phyloP scores from a whole-genome alignment of 2,888 invertebrate genomes.

The Sminthurinus aureus region DNA sequence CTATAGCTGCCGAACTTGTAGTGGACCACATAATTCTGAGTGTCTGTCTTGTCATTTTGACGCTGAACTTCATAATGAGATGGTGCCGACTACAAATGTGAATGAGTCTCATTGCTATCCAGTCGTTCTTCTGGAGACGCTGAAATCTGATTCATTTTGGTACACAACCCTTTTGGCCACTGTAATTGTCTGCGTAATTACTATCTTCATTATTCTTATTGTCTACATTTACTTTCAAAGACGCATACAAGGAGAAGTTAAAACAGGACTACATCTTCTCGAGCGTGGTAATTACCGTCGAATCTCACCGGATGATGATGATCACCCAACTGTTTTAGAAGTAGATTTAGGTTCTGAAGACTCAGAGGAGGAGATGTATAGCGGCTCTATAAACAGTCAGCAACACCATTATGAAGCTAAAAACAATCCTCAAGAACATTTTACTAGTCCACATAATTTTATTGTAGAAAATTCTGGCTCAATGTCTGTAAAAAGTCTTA shows the following conservation, averaged over 20 bases:
- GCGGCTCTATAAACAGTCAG: neutral
- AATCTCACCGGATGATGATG: conserved; percentile 50
- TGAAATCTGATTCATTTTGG: conserved; percentile 66
- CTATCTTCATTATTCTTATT: conserved; percentile 60
- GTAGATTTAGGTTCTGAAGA: conserved; percentile 34
- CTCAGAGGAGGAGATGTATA: conserved; percentile 24
- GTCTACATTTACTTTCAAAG: conserved; percentile 52
- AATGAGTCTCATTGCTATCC: conserved; percentile 67
- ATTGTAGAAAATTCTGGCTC: conserved; percentile 13
- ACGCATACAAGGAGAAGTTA: conserved; percentile 17
- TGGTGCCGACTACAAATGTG: neutral
- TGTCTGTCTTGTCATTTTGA: conserved; percentile 75
- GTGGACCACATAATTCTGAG: conserved; percentile 74
- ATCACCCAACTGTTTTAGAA: conserved; percentile 39
- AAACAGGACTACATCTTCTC: conserved; percentile 29
- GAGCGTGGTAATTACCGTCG: conserved; percentile 44
- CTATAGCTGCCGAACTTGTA: conserved; percentile 76
- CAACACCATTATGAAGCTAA: conserved; percentile 1
- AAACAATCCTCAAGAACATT: conserved; percentile 4
- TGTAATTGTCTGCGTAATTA: conserved; percentile 62
- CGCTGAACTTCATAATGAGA: conserved; percentile 62
- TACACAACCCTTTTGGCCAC: conserved; percentile 66
- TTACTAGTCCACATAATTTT: conserved; percentile 29
- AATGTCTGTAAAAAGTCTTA: neutral
- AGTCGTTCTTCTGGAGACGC: conserved; percentile 64